A percentile compares a stretch with the other conserved stretches of the same genome.
phyloP scores from a whole-genome alignment of 2,888 invertebrate species.

The Camponotus fellah region DNA sequence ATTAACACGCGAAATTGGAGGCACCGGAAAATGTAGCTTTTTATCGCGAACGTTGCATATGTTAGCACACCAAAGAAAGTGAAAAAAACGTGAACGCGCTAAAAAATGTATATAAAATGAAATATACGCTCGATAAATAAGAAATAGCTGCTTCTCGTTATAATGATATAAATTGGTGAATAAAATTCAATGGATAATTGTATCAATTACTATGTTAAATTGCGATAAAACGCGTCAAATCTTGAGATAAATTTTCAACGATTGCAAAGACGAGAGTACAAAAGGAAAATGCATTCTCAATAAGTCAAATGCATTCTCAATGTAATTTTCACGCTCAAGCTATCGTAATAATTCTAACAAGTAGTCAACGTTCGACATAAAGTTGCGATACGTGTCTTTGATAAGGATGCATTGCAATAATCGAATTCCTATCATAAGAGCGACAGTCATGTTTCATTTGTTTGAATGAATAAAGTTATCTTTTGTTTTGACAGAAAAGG shows the following conservation, averaged over 20 bases:
- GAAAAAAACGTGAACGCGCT: not conserved
- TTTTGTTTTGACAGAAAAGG: conserved; percentile 1
- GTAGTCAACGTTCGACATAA: conserved; percentile 18
- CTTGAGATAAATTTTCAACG: not conserved
- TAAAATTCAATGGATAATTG: not conserved
- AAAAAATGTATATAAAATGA: not conserved
- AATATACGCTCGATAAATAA: conserved; percentile 31
- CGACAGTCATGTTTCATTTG: not conserved
- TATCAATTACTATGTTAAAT: not conserved
- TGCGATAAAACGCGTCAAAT: conserved; percentile 10
- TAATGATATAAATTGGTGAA: conserved; percentile 4
- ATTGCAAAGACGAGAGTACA: not conserved
- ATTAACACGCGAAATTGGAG: conserved; percentile 36
- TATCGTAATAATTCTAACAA: conserved; percentile 14
- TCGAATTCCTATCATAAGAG: conserved; percentile 38
- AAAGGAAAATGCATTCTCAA: too few species aligned
- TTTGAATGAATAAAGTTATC: not conserved
- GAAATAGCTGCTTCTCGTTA: not conserved
- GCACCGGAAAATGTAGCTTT: conserved; percentile 19
- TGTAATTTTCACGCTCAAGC: conserved; percentile 14
- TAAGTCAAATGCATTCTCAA: conserved; percentile 11
- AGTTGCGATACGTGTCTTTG: conserved; percentile 15
- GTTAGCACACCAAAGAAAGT: not conserved
- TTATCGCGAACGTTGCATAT: not conserved
- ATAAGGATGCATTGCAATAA: conserved; percentile 38